A percentile compares a stretch with the other conserved stretches of the same genome.
These are phyloP conservation scores for Oryzias woworae DNA, from an alignment of 2,113 vertebrate genomes.

Conservation along the genomic window DNA sequence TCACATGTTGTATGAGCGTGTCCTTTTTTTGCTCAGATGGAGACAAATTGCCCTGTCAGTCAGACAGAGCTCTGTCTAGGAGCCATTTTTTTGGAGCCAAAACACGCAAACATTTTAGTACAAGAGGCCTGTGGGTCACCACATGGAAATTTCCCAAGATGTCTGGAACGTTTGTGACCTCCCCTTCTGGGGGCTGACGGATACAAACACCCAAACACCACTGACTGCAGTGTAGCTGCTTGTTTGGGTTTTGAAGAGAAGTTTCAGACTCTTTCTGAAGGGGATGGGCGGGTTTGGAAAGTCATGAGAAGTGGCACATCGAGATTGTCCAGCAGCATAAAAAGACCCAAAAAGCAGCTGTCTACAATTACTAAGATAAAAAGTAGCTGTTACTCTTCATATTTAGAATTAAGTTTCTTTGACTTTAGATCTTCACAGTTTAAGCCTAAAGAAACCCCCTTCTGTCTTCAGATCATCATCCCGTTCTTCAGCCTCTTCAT, in stretches of 20 bases:
- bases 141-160: slow-evolving; percentile 70
- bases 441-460: not conserved
- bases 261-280: slow-evolving; percentile 20
- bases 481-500: slow-evolving; percentile 98
- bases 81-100: slow-evolving; percentile 13
- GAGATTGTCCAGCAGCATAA: too few relatives aligned
- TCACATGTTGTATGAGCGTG: not conserved
- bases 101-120: slow-evolving; percentile 38
- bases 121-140: slow-evolving; percentile 42
- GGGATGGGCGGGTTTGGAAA: not conserved
- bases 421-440: not conserved
- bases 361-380: too few relatives aligned
- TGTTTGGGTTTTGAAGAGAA: slow-evolving; percentile 10
- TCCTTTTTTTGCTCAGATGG: not conserved
- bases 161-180: slow-evolving; percentile 59
- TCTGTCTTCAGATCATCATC: slow-evolving; percentile 86
- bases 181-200: not conserved
- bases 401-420: not conserved
- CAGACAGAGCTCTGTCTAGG: slow-evolving; percentile 5
- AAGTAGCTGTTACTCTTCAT: too few relatives aligned
- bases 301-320: too few relatives aligned
- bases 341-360: too few relatives aligned
- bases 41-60: slow-evolving; percentile 8
- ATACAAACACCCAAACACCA: not conserved
- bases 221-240: not conserved